These are phyloP conservation scores for Crocidura indochinensis DNA, from an alignment of 2,797 vertebrate species.

Conservation along the genomic window DNA sequence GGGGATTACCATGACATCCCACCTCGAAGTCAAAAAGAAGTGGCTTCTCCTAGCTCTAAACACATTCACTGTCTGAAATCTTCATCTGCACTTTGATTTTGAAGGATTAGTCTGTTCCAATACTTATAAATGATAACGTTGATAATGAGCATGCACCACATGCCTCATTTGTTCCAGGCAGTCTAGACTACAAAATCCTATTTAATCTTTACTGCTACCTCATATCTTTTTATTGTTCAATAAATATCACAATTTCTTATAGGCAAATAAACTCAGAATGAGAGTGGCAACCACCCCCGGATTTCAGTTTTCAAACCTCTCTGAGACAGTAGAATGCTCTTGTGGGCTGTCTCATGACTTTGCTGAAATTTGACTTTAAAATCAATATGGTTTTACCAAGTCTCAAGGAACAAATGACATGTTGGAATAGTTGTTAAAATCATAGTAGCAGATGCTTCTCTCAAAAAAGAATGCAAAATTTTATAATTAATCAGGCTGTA, in stretches of 20 bases:
- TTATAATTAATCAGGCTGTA: not conserved
- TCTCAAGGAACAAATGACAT: not conserved
- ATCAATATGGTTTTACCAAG: not conserved
- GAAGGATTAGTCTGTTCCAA: not conserved
- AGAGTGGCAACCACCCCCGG: not conserved
- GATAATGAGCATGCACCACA: not conserved
- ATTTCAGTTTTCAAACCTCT: not conserved
- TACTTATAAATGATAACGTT: not conserved
- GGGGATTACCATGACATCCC: not conserved
- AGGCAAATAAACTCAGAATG: not conserved
- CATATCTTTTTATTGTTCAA: not conserved
- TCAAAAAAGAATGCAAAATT: not conserved
- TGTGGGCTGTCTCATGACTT: not conserved
- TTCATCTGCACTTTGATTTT: not conserved
- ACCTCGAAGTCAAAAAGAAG: not conserved
- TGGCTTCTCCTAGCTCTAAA: not conserved
- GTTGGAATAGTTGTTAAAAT: not conserved
- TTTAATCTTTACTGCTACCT: not conserved
- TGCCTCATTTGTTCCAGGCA: not conserved
- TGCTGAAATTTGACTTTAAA: not conserved
- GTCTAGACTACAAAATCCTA: not conserved
- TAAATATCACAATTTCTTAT: not conserved
- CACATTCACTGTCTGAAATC: not conserved
- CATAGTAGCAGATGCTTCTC: slow-evolving; percentile 35
- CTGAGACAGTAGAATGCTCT: not conserved